Conservation (phyloP, 2,888 invertebrate species). For the Seira musarum region DNA sequence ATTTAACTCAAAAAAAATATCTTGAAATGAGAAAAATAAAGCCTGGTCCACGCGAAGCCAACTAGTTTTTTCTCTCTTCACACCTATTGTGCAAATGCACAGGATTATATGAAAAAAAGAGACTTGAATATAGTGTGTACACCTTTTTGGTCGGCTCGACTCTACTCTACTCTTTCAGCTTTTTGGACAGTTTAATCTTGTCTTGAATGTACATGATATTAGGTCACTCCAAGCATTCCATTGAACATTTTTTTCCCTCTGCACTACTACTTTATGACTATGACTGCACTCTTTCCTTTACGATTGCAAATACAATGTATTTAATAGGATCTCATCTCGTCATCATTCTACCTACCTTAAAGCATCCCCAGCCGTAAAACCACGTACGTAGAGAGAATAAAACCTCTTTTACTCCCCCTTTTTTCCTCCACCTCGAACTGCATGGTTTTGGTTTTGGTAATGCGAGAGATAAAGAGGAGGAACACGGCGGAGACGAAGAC, state of each 20-base stretch:
- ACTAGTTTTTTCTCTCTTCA: slow-evolving; percentile 14
- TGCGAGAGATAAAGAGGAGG: slow-evolving; percentile 21
- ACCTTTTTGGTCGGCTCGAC: neutral
- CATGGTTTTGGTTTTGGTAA: slow-evolving; percentile 22
- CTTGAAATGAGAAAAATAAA: neutral
- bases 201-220: slow-evolving; percentile 19
- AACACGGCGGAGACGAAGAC: slow-evolving; percentile 40
- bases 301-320: too few species aligned
- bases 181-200: slow-evolving; percentile 4
- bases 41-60: neutral
- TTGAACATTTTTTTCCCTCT: slow-evolving; percentile 44
- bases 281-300: neutral
- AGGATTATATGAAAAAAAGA: neutral
- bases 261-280: neutral
- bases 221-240: slow-evolving; percentile 57
- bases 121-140: neutral
- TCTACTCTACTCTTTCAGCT: slow-evolving; percentile 12
- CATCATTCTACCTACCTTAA: neutral
- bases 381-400: too few species aligned
- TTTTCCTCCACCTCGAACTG: neutral
- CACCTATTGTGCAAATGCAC: slow-evolving; percentile 14
- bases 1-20: slow-evolving; percentile 11
- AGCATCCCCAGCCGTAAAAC: neutral
- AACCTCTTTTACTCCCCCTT: too few species aligned
- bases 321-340: neutral